A percentile compares a stretch with the other conserved stretches of the same genome.
These are phyloP conservation scores for Anguilla japonica DNA, from an alignment of 2,113 vertebrate species.

Conservation along the genomic window DNA sequence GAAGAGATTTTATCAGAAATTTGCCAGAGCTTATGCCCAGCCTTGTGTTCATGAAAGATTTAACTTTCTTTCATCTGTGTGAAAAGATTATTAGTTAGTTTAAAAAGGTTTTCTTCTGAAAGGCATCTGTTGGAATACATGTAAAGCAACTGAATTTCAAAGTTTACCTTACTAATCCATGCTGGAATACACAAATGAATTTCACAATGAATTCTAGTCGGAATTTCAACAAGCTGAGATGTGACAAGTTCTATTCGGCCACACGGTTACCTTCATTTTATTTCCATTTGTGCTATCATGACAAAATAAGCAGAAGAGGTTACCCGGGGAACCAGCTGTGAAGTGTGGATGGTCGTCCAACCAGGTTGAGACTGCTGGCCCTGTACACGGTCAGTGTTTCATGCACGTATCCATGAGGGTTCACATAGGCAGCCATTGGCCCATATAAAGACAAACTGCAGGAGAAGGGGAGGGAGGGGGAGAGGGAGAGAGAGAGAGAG, in stretches of 20 bases:
- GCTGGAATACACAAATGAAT: neutral
- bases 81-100: too few relatives aligned
- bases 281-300: neutral
- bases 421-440: slow-evolving; percentile 97
- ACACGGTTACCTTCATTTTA: too few relatives aligned
- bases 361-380: slow-evolving; percentile 86
- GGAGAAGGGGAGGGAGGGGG: slow-evolving; percentile 16
- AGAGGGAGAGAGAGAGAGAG: slow-evolving; percentile 17
- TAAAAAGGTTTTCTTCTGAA: too few relatives aligned
- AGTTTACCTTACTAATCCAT: neutral
- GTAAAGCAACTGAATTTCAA: too few relatives aligned
- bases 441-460: slow-evolving; percentile 88
- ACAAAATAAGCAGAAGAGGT: slow-evolving; percentile 37
- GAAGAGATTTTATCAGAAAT: neutral
- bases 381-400: slow-evolving; percentile 96
- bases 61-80: neutral
- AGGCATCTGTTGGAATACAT: too few relatives aligned
- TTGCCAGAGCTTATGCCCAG: neutral
- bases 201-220: neutral
- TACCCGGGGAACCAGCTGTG: slow-evolving; percentile 99
- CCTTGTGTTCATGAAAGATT: neutral
- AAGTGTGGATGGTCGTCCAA: slow-evolving; percentile 86
- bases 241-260: too few relatives aligned
- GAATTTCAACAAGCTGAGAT: too few relatives aligned
- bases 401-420: slow-evolving; percentile 94